Conservation (phyloP, 2,888 invertebrate genomes). For the Scaptomyza polygonia region DNA sequence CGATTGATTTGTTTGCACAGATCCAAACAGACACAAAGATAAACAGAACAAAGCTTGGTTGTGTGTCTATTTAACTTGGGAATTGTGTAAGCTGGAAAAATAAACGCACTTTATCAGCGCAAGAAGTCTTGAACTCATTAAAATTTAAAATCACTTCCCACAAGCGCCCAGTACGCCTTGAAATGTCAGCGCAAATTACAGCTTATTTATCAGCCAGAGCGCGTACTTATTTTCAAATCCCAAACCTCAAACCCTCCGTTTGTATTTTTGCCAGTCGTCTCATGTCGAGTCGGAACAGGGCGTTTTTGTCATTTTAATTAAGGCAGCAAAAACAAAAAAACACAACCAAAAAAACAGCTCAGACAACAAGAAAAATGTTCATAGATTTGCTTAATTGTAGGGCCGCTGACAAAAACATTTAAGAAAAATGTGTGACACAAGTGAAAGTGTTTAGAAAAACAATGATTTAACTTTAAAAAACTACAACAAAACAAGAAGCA, state of each 20-base stretch:
- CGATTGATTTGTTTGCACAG: slow-evolving; percentile 70
- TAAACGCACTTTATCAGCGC: slow-evolving; percentile 69
- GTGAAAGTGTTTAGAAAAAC: slow-evolving; percentile 7
- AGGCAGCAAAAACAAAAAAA: slow-evolving; percentile 36
- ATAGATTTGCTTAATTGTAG: slow-evolving; percentile 30
- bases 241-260: not conserved
- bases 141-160: slow-evolving; percentile 79
- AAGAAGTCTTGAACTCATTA: slow-evolving; percentile 71
- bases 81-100: slow-evolving; percentile 46
- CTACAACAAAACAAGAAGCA: not conserved
- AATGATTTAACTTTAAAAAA: slow-evolving; percentile 5
- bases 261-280: not conserved
- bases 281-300: slow-evolving; percentile 26
- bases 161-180: slow-evolving; percentile 44
- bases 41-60: slow-evolving; percentile 4
- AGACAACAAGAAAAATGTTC: not conserved
- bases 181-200: slow-evolving; percentile 81
- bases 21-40: slow-evolving; percentile 2
- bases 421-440: slow-evolving; percentile 5
- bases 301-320: slow-evolving; percentile 66
- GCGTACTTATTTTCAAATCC: slow-evolving; percentile 31
- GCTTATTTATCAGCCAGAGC: slow-evolving; percentile 74
- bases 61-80: slow-evolving; percentile 56
- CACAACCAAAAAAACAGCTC: slow-evolving; percentile 3
- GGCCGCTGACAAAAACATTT: slow-evolving; percentile 11